Percentiles rank a stretch among this genome's conserved stretches.
Evolutionary conservation across 2,888 invertebrate genomes (phyloP).

Genomic region (Raillietiella orientalis): DNA sequence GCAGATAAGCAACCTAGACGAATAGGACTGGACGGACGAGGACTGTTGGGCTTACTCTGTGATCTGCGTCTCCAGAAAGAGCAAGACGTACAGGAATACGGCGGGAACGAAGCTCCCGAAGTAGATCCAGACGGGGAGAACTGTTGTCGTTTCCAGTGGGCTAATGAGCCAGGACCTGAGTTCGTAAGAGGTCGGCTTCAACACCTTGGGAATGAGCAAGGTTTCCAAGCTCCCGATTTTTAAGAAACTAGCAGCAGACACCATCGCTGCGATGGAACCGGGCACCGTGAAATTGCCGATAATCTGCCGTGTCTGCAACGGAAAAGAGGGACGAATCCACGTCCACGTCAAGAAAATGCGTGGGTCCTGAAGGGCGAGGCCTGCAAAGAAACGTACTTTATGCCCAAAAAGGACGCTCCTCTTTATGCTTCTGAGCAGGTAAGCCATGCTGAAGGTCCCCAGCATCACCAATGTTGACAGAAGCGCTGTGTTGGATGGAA

Average conservation of each 20-base stretch:
- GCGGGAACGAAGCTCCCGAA: constrained; percentile 58
- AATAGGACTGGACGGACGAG: constrained; percentile 2
- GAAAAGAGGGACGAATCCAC: too few relatives aligned
- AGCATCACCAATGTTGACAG: constrained; percentile 69
- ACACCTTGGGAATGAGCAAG: constrained; percentile 49
- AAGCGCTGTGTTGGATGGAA: constrained; percentile 76
- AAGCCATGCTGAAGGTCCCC: constrained; percentile 72
- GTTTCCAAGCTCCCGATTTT: constrained; percentile 54
- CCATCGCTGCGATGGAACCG: constrained; percentile 69
- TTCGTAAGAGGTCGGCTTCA: constrained; percentile 35
- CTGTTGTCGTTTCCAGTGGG: constrained; percentile 27
- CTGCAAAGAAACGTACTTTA: too few relatives aligned
- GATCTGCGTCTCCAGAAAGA: constrained; percentile 93
- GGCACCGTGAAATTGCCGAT: constrained; percentile 94
- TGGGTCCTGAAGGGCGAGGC: too few relatives aligned
- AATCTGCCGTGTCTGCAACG: constrained; percentile 40
- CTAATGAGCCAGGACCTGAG: constrained; percentile 47
- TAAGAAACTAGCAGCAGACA: constrained; percentile 37
- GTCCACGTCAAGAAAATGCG: too few relatives aligned
- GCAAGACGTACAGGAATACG: constrained; percentile 66
- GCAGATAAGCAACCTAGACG: constrained; percentile 2
- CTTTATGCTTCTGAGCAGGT: constrained; percentile 64
- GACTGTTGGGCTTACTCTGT: constrained; percentile 37
- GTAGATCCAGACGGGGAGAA: constrained; percentile 35
- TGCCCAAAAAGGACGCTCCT: constrained; percentile 81